Evolutionary conservation across 2,888 invertebrate species (phyloP), one percentile per base, ranked within the genome.

Genomic region (Agriopis aurantiaria): DNA sequence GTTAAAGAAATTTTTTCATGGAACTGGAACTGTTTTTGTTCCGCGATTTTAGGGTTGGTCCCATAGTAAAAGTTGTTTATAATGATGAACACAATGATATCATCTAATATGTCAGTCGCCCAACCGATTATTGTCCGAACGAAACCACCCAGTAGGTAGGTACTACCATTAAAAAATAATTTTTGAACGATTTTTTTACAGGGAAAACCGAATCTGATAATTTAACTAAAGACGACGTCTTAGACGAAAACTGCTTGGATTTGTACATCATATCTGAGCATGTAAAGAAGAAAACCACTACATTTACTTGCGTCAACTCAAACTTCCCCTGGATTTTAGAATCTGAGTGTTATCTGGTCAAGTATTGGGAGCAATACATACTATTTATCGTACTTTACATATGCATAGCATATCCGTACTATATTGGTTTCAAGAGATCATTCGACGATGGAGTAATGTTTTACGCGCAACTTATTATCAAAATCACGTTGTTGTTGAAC

Each of bases 291-390:
- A 89, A 86, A 78, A 86, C 71, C 4, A 75, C 74, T 51, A 74
- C 74, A 49, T 95, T 93, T 68, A 93, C 93, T 8, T 93, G 91
- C 69, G 76, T 93, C 41, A 84, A 86, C 64, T 78, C 86, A 1
- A 86, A 77, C 23, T 93, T 95, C 58, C 95, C 95, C 8, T 95
- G 94, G 93, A 92, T 95, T 69, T 79, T 95, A 59, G 92, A 93
- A 80, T 85, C 89, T 0, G 86, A 94, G 33, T 93, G 94, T 64
- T 82, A 86, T 33, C 85, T 95, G 3, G 90, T 92, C 8, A 90
- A 88, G 80, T 90, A 90, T 70, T 95, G 95, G 95, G 91, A 95
- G 74, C 69, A 89, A 23, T 89, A 89, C 59, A 93, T 95, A 85
- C 84, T 94, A 2, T 65, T 82, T 8, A 79, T 93, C 33, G 91